phyloP scores from a whole-genome alignment of 2,888 invertebrate genomes.

The Cheilosia soror region DNA sequence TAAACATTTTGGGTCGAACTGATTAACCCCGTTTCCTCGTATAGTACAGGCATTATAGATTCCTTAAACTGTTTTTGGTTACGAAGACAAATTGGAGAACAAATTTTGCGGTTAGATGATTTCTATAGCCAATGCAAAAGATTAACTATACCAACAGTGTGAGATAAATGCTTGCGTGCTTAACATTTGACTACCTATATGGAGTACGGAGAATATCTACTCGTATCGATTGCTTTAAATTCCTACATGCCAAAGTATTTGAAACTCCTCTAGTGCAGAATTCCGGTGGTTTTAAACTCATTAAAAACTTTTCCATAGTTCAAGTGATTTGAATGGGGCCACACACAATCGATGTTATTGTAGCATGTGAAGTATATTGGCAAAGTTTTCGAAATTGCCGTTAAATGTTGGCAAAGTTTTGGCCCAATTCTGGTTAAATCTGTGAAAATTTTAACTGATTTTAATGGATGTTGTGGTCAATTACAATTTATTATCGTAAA shows the following conservation, averaged over 20 bases:
- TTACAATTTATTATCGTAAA: background rate
- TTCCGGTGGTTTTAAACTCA: constrained; percentile 39
- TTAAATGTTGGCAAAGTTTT: constrained; percentile 5
- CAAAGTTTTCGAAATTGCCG: constrained; percentile 9
- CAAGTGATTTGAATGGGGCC: constrained; percentile 50
- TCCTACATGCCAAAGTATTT: constrained; percentile 15
- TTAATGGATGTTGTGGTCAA: background rate
- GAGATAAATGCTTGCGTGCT: constrained; percentile 29
- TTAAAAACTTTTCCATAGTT: constrained; percentile 57
- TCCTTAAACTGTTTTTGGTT: constrained; percentile 6
- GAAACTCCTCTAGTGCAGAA: constrained; percentile 5
- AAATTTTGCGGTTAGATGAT: constrained; percentile 21
- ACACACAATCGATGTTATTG: constrained; percentile 28
- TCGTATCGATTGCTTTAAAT: constrained; percentile 13
- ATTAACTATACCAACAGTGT: background rate
- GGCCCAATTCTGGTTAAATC: background rate
- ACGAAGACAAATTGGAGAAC: constrained; percentile 26
- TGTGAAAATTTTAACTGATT: background rate
- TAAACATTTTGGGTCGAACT: background rate
- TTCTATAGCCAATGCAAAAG: constrained; percentile 6
- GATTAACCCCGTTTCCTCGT: constrained; percentile 24
- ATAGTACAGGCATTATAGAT: background rate
- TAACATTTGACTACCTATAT: background rate
- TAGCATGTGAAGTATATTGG: constrained; percentile 12
- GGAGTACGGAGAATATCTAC: background rate